phyloP scores from a whole-genome alignment of 2,888 invertebrate genomes.

The Pelosia muscerda region DNA sequence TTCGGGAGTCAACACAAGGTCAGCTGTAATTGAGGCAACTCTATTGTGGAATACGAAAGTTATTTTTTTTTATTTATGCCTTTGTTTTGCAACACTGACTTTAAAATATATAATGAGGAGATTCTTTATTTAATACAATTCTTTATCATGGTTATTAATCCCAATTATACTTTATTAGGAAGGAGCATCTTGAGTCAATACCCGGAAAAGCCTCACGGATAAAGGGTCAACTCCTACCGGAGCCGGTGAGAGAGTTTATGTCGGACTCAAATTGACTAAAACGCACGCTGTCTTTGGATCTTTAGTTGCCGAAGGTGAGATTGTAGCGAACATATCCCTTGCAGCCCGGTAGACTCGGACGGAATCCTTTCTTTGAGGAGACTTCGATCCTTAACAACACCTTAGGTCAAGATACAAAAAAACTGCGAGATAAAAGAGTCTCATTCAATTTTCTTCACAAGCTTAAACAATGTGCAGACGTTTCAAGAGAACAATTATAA shows the following conservation, averaged over 20 bases:
- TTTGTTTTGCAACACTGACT: neutral
- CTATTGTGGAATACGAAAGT: constrained; percentile 16
- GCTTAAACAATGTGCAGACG: neutral
- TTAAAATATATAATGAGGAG: neutral
- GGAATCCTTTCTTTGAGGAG: too few species aligned
- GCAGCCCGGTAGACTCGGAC: too few species aligned
- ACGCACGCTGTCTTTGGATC: too few species aligned
- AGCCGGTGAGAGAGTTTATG: too few species aligned
- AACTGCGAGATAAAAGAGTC: neutral
- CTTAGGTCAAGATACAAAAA: neutral
- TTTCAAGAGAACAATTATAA: neutral
- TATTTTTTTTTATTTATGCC: constrained; percentile 3
- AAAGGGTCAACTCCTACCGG: too few species aligned
- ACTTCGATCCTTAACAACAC: neutral
- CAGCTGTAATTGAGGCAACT: constrained; percentile 28
- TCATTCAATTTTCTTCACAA: neutral
- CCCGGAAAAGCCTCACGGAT: too few species aligned
- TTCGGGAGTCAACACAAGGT: constrained; percentile 42
- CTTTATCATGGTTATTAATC: neutral
- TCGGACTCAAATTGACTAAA: too few species aligned
- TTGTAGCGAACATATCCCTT: too few species aligned
- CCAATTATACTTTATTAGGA: neutral
- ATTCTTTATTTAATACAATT: constrained; percentile 1
- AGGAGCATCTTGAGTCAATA: neutral
- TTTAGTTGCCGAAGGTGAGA: too few species aligned